phyloP scores from a whole-genome alignment of 2,888 invertebrate species.

The Lasioglossum zephyrum region DNA sequence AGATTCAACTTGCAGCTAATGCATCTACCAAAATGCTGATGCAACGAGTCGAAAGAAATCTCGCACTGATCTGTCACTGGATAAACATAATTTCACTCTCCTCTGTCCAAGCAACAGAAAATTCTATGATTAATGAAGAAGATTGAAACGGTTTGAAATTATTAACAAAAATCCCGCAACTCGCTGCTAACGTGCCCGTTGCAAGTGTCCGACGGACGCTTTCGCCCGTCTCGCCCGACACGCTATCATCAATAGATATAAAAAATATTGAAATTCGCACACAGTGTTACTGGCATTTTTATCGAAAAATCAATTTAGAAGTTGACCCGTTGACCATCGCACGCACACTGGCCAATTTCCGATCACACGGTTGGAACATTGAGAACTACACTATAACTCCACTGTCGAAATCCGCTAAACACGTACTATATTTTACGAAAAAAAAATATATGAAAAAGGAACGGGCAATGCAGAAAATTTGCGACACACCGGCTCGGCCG shows the following conservation, averaged over 20 bases:
- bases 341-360: background rate
- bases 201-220: constrained; percentile 37
- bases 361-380: background rate
- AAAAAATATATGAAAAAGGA: background rate
- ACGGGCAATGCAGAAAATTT: background rate
- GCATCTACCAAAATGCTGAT: background rate
- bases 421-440: background rate
- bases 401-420: background rate
- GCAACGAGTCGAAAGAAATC: constrained; percentile 35
- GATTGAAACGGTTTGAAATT: background rate
- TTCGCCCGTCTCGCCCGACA: background rate
- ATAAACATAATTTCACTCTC: background rate
- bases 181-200: background rate
- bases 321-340: background rate
- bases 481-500: constrained; percentile 19
- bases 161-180: background rate
- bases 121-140: no score
- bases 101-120: background rate
- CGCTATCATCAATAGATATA: background rate
- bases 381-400: background rate
- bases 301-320: background rate
- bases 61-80: constrained; percentile 37
- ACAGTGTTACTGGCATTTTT: background rate
- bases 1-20: background rate
- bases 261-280: background rate